Conservation (phyloP, 2,113 vertebrate genomes). For the Colius striatus region DNA sequence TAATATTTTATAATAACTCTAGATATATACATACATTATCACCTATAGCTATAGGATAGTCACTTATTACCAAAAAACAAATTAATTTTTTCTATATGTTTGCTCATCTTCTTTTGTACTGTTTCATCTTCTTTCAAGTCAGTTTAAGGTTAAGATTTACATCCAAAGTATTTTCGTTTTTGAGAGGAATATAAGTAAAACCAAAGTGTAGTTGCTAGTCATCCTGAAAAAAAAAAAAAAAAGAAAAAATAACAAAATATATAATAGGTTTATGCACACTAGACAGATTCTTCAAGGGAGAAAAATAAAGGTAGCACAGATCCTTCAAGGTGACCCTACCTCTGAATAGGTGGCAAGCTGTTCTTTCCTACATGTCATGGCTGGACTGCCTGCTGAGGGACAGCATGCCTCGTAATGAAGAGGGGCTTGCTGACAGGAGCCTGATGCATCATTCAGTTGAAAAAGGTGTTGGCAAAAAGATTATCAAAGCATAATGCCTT, state of each 20-base stretch:
- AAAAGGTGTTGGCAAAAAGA: background rate
- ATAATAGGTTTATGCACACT: background rate
- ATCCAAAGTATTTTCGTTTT: background rate
- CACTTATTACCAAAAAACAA: background rate
- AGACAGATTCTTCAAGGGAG: background rate
- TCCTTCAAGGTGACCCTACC: conserved; percentile 59
- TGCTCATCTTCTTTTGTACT: background rate
- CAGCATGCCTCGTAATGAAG: background rate
- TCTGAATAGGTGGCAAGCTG: conserved; percentile 43
- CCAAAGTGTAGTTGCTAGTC: background rate
- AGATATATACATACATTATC: background rate
- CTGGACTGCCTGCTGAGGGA: conserved; percentile 36
- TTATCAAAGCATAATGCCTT: background rate
- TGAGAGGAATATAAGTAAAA: background rate
- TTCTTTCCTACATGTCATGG: background rate
- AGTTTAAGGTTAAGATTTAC: background rate
- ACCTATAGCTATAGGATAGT: background rate
- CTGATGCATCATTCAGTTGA: background rate
- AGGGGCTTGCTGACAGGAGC: conserved; percentile 11
- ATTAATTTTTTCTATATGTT: background rate
- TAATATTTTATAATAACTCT: background rate
- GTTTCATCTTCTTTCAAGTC: background rate
- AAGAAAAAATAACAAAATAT: background rate
- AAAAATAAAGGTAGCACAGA: background rate
- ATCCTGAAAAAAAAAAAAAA: background rate